Percentiles rank a stretch among this genome's conserved stretches.
phyloP scores from a whole-genome alignment of 2,113 vertebrate species.

The Pardalotus punctatus region DNA sequence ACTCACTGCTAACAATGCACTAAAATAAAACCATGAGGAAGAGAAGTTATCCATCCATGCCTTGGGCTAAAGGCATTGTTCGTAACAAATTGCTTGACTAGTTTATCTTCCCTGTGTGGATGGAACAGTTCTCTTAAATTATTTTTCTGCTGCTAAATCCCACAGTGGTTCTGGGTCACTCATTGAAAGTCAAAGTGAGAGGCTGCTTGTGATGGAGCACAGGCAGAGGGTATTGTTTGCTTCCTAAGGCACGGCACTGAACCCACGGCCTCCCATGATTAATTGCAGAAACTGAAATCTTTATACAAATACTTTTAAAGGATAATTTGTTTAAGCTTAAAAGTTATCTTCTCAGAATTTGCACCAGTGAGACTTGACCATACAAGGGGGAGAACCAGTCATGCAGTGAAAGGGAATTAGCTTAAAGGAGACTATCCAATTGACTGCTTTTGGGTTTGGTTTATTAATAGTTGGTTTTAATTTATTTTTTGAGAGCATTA shows the following conservation, averaged over 20 bases:
- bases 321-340: constrained; percentile 2
- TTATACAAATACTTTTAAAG: not conserved
- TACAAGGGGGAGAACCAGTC: not conserved
- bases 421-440: not conserved
- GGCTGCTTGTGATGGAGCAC: not conserved
- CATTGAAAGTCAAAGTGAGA: not conserved
- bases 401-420: not conserved
- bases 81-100: not conserved
- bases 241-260: fast-evolving
- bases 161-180: constrained; percentile 1
- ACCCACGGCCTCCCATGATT: not conserved
- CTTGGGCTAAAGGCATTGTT: not conserved
- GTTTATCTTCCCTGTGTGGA: constrained; percentile 4
- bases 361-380: not conserved
- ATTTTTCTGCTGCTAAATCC: constrained; percentile 19
- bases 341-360: constrained; percentile 16
- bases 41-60: not conserved
- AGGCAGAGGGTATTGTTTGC: not conserved
- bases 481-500: not conserved
- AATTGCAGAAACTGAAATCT: not conserved
- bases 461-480: not conserved
- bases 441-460: not conserved
- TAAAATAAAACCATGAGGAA: constrained; percentile 2
- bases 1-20: not conserved
- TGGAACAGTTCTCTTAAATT: not conserved